Conservation (phyloP, 2,888 invertebrate species). For the Cerceris ruficornis region DNA sequence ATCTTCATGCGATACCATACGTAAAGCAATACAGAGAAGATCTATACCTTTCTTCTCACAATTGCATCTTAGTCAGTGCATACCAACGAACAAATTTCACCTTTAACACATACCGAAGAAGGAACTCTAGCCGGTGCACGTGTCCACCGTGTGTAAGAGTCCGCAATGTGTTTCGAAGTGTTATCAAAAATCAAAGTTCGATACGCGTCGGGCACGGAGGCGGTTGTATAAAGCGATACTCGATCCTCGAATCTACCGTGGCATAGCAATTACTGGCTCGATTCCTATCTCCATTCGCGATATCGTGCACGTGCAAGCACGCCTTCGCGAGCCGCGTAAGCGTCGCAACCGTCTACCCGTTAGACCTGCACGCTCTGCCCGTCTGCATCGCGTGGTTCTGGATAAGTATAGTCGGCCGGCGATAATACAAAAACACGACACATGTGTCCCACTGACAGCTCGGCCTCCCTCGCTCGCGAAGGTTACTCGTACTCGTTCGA, state of each 20-base stretch:
- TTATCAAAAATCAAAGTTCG: not conserved
- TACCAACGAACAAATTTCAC: too few relatives aligned
- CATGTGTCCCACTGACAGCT: conserved; percentile 63
- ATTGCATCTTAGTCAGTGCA: too few relatives aligned
- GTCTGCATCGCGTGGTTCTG: conserved; percentile 39
- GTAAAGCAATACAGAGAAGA: too few relatives aligned
- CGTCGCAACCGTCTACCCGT: conserved; percentile 1
- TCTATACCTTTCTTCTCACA: too few relatives aligned
- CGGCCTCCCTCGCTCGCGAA: conserved; percentile 55
- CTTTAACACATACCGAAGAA: too few relatives aligned
- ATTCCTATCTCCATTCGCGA: conserved; percentile 7
- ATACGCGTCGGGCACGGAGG: not conserved
- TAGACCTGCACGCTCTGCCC: conserved; percentile 6
- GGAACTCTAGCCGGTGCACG: too few relatives aligned
- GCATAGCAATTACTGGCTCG: conserved; percentile 1
- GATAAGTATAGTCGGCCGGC: conserved; percentile 54
- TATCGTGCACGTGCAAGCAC: not conserved
- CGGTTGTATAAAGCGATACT: not conserved
- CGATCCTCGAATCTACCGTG: not conserved
- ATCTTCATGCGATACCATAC: too few relatives aligned
- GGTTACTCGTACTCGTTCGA: conserved; percentile 35
- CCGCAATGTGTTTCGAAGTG: too few relatives aligned
- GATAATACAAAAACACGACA: conserved; percentile 60
- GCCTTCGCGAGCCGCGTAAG: not conserved
- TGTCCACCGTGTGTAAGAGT: too few relatives aligned